Evolutionary conservation across 2,888 invertebrate genomes (phyloP).

Genomic region (Cordilura impudica): DNA sequence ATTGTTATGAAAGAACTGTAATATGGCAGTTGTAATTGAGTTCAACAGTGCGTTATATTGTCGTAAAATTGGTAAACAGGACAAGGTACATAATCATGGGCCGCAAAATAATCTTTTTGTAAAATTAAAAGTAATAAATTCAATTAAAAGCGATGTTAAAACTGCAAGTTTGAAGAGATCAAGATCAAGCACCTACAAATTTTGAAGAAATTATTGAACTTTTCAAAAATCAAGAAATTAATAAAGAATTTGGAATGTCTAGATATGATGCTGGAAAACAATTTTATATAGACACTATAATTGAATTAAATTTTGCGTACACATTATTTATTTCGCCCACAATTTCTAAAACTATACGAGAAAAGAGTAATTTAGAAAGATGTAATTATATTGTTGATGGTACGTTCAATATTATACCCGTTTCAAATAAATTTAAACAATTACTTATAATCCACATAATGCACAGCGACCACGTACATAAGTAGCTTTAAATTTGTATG

Average conservation of each 20-base stretch:
- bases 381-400: slow-evolving; percentile 35
- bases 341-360: slow-evolving; percentile 27
- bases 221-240: slow-evolving; percentile 38
- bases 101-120: slow-evolving; percentile 25
- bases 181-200: slow-evolving; percentile 24
- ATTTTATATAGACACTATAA: slow-evolving; percentile 20
- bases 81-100: slow-evolving; percentile 24
- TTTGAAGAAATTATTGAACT: slow-evolving; percentile 31
- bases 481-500: too few relatives aligned
- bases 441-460: slow-evolving; percentile 26
- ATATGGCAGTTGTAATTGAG: slow-evolving; percentile 3
- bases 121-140: slow-evolving; percentile 35
- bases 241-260: slow-evolving; percentile 19
- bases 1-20: slow-evolving; percentile 15
- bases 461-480: slow-evolving; percentile 5
- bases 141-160: slow-evolving; percentile 16
- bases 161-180: slow-evolving; percentile 33
- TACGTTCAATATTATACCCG: slow-evolving; percentile 17
- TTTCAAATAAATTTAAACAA: slow-evolving; percentile 32
- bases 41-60: not conserved
- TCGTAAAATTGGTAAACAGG: slow-evolving; percentile 15
- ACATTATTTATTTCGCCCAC: slow-evolving; percentile 34
- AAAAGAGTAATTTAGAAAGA: slow-evolving; percentile 21
- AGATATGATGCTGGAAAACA: slow-evolving; percentile 26
- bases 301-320: slow-evolving; percentile 25